Percentiles rank a stretch among this genome's conserved stretches.
Evolutionary conservation across 2,888 invertebrate genomes (phyloP).

Genomic region (Melanargia galathea): DNA sequence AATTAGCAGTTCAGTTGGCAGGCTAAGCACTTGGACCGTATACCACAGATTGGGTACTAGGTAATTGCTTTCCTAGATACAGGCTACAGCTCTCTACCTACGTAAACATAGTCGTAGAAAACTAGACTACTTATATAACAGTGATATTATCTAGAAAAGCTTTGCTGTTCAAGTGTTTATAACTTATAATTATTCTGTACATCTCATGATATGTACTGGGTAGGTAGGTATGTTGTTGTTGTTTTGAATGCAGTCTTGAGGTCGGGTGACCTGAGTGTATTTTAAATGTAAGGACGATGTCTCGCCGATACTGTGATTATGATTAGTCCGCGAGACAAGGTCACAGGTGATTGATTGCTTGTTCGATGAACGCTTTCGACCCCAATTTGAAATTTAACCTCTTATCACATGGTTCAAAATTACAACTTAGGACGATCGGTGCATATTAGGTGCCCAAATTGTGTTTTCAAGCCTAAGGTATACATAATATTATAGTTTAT

Average conservation of each 20-base stretch:
- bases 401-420: conserved; percentile 49
- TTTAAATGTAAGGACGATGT: conserved; percentile 23
- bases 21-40: too few relatives aligned
- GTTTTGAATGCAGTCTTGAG: conserved; percentile 30
- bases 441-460: neutral
- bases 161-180: too few relatives aligned
- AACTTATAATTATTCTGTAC: neutral
- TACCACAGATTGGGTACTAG: too few relatives aligned
- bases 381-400: conserved; percentile 68
- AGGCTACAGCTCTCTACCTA: too few relatives aligned
- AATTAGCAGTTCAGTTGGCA: too few relatives aligned
- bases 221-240: conserved; percentile 11
- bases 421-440: neutral
- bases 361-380: conserved; percentile 65
- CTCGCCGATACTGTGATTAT: conserved; percentile 33
- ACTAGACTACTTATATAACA: too few relatives aligned
- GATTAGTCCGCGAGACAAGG: conserved; percentile 43
- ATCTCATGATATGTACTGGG: neutral
- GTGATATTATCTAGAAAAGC: too few relatives aligned
- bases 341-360: conserved; percentile 49
- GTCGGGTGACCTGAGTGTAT: conserved; percentile 17
- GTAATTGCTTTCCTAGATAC: too few relatives aligned
- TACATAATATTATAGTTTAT: too few relatives aligned
- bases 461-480: neutral
- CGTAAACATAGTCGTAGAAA: too few relatives aligned